phyloP scores from a whole-genome alignment of 2,797 vertebrate species.

The Sebastes ruberrimus region DNA sequence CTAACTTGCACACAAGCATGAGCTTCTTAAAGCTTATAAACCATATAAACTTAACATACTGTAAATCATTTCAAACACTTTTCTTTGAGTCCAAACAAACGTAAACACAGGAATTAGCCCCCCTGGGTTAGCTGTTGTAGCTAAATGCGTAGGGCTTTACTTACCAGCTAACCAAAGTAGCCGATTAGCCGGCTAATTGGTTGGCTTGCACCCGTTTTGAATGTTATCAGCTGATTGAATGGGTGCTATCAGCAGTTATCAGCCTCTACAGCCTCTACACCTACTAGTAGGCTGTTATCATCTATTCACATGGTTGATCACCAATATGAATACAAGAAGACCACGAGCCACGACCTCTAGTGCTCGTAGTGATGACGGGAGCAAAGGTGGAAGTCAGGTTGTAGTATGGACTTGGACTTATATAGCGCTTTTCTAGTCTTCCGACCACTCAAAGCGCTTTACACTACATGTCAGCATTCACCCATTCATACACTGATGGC shows the following conservation, averaged over 20 bases:
- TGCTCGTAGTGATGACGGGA: not conserved
- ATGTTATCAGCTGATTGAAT: not conserved
- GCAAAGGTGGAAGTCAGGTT: no score
- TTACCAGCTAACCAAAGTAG: not conserved
- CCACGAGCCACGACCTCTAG: not conserved
- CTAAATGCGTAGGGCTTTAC: no score
- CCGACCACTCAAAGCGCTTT: no score
- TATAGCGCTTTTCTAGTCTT: no score
- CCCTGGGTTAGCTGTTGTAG: no score
- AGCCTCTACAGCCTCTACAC: not conserved
- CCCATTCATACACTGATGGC: no score
- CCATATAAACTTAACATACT: not conserved
- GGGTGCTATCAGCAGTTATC: no score
- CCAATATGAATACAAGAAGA: not conserved
- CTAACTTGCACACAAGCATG: not conserved
- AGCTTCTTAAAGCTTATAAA: not conserved
- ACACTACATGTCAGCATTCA: no score
- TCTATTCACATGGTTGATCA: not conserved
- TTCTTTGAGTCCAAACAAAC: no score
- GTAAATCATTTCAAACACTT: not conserved
- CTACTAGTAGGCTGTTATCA: not conserved
- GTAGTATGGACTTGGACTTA: no score
- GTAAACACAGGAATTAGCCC: no score
- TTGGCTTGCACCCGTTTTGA: not conserved
- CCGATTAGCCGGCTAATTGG: not conserved